These are phyloP conservation scores for Uloborus plumipes DNA, from an alignment of 2,888 invertebrate species.

Conservation along the genomic window DNA sequence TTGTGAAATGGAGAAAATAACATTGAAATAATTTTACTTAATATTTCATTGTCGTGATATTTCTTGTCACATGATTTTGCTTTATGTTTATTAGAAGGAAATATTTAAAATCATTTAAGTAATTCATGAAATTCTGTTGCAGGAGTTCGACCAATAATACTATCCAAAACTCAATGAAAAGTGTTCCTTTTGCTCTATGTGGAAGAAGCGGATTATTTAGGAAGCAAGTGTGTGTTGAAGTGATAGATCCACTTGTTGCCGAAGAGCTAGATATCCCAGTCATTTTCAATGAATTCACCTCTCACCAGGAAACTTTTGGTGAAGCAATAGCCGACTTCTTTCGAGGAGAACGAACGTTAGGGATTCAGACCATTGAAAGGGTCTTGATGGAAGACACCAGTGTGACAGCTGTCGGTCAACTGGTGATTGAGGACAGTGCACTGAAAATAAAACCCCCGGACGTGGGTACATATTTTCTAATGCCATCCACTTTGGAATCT, in stretches of 20 bases:
- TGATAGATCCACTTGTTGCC: constrained; percentile 80
- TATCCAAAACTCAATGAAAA: constrained; percentile 83
- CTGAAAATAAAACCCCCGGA: constrained; percentile 82
- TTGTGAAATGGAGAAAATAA: too few relatives aligned
- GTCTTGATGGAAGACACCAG: constrained; percentile 86
- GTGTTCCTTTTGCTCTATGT: constrained; percentile 83
- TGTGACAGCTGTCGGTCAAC: constrained; percentile 84
- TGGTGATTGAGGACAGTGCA: constrained; percentile 76
- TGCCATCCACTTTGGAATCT: constrained; percentile 83
- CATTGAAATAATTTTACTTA: too few relatives aligned
- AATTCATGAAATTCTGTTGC: constrained; percentile 72
- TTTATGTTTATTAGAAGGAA: too few relatives aligned
- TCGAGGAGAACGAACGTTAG: constrained; percentile 83
- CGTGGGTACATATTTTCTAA: constrained; percentile 83
- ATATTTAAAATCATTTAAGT: background rate
- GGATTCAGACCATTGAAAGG: constrained; percentile 88
- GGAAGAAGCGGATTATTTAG: constrained; percentile 71
- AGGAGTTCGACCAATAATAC: constrained; percentile 84
- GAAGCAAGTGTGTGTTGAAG: constrained; percentile 77
- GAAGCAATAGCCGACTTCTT: constrained; percentile 89
- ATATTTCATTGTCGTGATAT: too few relatives aligned
- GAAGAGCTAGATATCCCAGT: constrained; percentile 84
- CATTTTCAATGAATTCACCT: constrained; percentile 86
- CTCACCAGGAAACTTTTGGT: constrained; percentile 81
- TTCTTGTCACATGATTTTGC: too few relatives aligned